phyloP scores from a whole-genome alignment of 2,888 invertebrate genomes.

The Pemphredon lugubris region DNA sequence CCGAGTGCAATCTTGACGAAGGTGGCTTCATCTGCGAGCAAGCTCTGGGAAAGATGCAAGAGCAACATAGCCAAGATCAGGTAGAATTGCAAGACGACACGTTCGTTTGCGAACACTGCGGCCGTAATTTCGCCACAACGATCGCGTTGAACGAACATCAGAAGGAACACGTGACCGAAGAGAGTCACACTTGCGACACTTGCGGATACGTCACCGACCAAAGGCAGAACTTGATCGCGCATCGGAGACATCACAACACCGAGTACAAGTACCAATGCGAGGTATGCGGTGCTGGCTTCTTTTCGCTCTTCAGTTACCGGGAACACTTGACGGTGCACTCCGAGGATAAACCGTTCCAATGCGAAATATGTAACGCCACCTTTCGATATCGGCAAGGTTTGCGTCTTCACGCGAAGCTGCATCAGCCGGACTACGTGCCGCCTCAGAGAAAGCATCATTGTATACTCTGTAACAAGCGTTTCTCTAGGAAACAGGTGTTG shows the following conservation, averaged over 20 bases:
- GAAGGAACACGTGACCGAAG: slow-evolving; percentile 64
- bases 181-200: slow-evolving; percentile 70
- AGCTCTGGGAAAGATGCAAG: slow-evolving; percentile 58
- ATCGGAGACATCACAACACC: slow-evolving; percentile 73
- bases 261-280: slow-evolving; percentile 79
- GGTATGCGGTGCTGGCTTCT: slow-evolving; percentile 74
- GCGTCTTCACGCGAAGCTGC: slow-evolving; percentile 77
- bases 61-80: slow-evolving; percentile 25
- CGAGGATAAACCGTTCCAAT: slow-evolving; percentile 77
- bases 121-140: slow-evolving; percentile 54
- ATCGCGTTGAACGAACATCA: slow-evolving; percentile 59
- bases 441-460: slow-evolving; percentile 79
- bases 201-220: slow-evolving; percentile 74
- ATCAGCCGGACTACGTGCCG: slow-evolving; percentile 79
- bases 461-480: slow-evolving; percentile 78
- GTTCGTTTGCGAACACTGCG: slow-evolving; percentile 70
- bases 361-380: slow-evolving; percentile 78
- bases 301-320: slow-evolving; percentile 71
- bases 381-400: slow-evolving; percentile 79
- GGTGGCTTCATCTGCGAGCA: slow-evolving; percentile 65
- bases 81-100: slow-evolving; percentile 46
- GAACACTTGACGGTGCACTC: slow-evolving; percentile 75
- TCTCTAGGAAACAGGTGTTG: slow-evolving; percentile 78
- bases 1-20: slow-evolving; percentile 72
- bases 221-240: slow-evolving; percentile 70